Conservation (phyloP, 2,888 invertebrate genomes). For the Eupithecia subfuscata region DNA sequence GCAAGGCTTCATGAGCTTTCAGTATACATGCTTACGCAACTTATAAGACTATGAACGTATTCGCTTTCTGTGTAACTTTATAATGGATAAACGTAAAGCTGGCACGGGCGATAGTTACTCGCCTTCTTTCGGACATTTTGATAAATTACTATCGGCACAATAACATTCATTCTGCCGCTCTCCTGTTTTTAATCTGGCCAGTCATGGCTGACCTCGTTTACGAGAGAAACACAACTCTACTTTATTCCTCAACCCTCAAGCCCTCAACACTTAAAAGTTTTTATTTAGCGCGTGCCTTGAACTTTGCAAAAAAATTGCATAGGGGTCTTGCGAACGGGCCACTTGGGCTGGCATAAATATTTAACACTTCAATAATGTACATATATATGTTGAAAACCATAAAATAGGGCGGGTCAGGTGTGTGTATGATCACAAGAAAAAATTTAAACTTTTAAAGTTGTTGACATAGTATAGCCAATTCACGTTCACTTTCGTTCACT, state of each 20-base stretch:
- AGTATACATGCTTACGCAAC: background rate
- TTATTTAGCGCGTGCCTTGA: conserved; percentile 26
- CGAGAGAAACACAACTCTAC: conserved; percentile 54
- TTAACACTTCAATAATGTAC: background rate
- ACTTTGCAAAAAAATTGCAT: conserved; percentile 3
- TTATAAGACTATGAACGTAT: background rate
- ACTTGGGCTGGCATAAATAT: background rate
- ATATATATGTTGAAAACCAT: background rate
- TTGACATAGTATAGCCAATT: background rate
- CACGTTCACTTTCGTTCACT: background rate
- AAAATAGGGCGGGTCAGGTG: background rate
- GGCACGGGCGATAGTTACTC: conserved; percentile 53
- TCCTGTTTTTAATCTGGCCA: conserved; percentile 70
- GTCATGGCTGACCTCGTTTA: conserved; percentile 66
- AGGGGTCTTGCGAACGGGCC: background rate
- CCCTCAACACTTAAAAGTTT: conserved; percentile 30
- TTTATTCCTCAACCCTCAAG: conserved; percentile 4
- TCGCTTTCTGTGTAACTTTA: conserved; percentile 17
- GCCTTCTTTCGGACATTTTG: conserved; percentile 67
- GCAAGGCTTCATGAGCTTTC: too few species aligned
- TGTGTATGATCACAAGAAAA: background rate
- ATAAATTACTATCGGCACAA: conserved; percentile 77
- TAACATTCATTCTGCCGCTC: conserved; percentile 69
- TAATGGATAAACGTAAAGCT: conserved; percentile 54
- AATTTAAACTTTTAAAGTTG: too few species aligned